Conservation (phyloP, 2,113 vertebrate species). For the Cinclus cinclus region DNA sequence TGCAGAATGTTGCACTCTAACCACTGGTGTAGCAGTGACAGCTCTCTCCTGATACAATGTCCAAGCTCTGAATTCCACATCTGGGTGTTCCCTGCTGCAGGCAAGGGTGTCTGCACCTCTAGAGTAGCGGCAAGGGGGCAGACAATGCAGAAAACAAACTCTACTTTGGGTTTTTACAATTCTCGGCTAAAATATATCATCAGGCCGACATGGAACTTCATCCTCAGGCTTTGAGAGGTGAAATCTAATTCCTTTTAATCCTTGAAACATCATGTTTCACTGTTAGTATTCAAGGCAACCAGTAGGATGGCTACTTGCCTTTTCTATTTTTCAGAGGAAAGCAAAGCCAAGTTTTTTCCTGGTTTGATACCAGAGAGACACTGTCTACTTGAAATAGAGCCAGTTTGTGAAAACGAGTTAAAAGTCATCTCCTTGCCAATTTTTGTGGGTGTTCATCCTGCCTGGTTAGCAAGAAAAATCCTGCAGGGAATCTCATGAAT, state of each 20-base stretch:
- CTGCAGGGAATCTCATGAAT: conserved; percentile 61
- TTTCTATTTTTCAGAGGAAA: conserved; percentile 17
- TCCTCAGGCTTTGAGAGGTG: neutral
- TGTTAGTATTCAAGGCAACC: neutral
- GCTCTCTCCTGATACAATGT: neutral
- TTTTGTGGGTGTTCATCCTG: conserved; percentile 69
- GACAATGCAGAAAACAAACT: conserved; percentile 10
- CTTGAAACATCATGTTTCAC: neutral
- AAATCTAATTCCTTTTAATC: neutral
- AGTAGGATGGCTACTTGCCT: conserved; percentile 34
- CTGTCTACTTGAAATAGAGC: conserved; percentile 44
- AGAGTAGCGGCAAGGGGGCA: neutral
- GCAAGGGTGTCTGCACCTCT: neutral
- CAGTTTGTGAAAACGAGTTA: conserved; percentile 57
- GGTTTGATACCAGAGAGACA: conserved; percentile 46
- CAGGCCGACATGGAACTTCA: neutral
- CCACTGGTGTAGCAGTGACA: neutral
- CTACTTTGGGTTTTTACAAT: neutral
- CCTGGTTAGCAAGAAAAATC: conserved; percentile 57
- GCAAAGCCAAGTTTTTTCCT: conserved; percentile 9
- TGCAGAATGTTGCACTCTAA: neutral
- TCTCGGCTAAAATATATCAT: neutral
- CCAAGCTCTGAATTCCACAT: neutral
- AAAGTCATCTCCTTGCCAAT: conserved; percentile 62
- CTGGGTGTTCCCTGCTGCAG: neutral